Base-by-base conservation (phyloP, 2,888 invertebrate species). In the Boloria selene region DNA sequence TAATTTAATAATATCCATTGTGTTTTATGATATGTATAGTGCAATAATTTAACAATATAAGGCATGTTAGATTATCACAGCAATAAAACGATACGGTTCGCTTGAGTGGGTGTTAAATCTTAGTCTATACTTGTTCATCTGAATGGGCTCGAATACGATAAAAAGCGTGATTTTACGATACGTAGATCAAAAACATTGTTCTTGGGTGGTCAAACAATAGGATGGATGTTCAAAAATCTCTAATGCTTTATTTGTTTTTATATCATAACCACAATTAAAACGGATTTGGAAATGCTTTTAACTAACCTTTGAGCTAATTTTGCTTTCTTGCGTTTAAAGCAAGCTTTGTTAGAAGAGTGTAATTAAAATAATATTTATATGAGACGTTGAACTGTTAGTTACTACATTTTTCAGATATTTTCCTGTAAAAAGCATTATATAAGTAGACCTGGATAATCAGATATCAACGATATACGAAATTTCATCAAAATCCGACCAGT, bases 151-250 rank as follows among this genome's bases (percentile, higher is more conserved):
- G 77, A 77, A 77, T 75, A 80, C 81, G 86, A 90, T 90, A 90
- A 90, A 88, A 88, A 85, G 81, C 75, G 74, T 87, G 91, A 90
- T 91, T 90, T 91, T 91, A 90, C 81, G 88, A 90, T 91, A 89
- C 80, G 77, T 77, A 77, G 80, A 83, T 86, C 83, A 79, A 79
- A 84, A 83, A 87, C 88, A 88, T 86, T 90, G 88, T 89, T 85
- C 90, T 86, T 91, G 90, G 91, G 90, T 91, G 90, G 91, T 77
- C 90, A 80, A 80, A 78, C 79, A 79, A 62, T 65, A 64, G 67
- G 61, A 26, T 61, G 52, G 65, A 61, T 61, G 49, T 50, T 65
- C 65, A 63, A 63, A 63, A 56, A 38, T 38, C 7, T 38, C 52
- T 55, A 65, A 44, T 31, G 22, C 45, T 54, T 44, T 61, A 54